Evolutionary conservation across 2,888 invertebrate genomes (phyloP).

Genomic region (Petrolisthes cinctipes): DNA sequence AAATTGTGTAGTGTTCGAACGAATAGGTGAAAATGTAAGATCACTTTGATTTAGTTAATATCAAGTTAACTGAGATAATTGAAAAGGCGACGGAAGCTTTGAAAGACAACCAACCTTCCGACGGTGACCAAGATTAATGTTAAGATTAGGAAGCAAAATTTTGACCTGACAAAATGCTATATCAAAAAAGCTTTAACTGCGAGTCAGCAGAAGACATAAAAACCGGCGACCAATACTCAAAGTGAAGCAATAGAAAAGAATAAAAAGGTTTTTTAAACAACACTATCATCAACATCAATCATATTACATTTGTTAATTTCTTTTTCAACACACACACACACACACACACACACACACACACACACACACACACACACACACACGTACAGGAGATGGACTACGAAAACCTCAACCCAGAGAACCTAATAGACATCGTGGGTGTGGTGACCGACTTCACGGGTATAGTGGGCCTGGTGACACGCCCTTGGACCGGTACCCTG

Average conservation of each 20-base stretch:
- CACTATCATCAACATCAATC: not conserved
- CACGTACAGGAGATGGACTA: slow-evolving; percentile 28
- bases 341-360: not conserved
- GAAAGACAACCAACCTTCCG: too few species aligned
- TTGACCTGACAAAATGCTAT: too few species aligned
- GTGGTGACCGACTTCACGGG: slow-evolving; percentile 66
- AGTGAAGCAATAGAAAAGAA: too few species aligned
- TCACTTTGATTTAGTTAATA: too few species aligned
- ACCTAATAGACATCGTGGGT: slow-evolving; percentile 65
- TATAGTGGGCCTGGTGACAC: slow-evolving; percentile 63
- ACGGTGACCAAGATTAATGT: too few species aligned
- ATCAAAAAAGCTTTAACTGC: too few species aligned
- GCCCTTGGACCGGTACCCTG: slow-evolving; percentile 62
- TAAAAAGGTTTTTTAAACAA: not conserved
- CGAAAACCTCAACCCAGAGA: slow-evolving; percentile 42
- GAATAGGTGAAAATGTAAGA: too few species aligned
- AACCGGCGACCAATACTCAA: too few species aligned
- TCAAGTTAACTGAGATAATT: not conserved
- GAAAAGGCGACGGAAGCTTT: too few species aligned
- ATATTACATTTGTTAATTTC: not conserved
- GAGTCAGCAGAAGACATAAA: too few species aligned
- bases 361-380: not conserved
- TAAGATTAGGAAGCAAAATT: too few species aligned
- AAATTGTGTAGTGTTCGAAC: too few species aligned
- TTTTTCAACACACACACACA: not conserved